Base-by-base conservation (phyloP, 2,888 invertebrate species). In the Sphaerophoria rueppellii region DNA sequence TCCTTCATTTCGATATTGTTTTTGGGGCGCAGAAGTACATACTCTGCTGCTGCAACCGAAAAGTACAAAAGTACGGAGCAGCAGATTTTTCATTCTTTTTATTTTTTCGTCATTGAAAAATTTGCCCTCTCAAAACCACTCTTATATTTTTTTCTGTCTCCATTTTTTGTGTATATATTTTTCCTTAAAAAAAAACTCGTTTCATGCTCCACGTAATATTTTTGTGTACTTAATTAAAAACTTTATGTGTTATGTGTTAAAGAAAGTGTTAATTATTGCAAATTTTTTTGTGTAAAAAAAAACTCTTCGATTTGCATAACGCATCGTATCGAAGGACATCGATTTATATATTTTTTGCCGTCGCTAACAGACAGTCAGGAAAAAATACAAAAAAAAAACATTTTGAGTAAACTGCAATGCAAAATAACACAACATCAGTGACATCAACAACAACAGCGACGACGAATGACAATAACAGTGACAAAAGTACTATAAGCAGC, bases 341-440 rank as follows among this genome's bases (percentile, higher is more conserved):
- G 40, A 24, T 24, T 24, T 24, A 24, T 40, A 1, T 1, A 14
- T 48, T 34, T 63, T 63, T 48, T 24, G 24, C 2, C 24, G 24
- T 9, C 14, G 11, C 14, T 4, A 48, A 16, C 32, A 32, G 55
- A 50, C 73, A n/a, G 9, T 40, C 75, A 65, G 78, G 54, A 82
- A 46, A 1, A 12, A 72, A 67, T 40, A 12, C 40, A 72, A 71
- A 55, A 72, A 61, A 50, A 57, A 7, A 80, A 75, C 70, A 76
- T 43, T 55, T 46, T 48, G 11, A 54, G 52, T 46, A 54, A 75
- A 63, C 63, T 72, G 75, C 75, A 81, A 87, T 87, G 87, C 75
- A 86, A 76, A 88, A 87, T 74, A 88, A 86, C 83, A 83, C 80
- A 86, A 83, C 82, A 70, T 70, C 86, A 81, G 86, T 71, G 55